Conservation (phyloP, 2,113 vertebrate genomes). For the Pteronura brasiliensis region DNA sequence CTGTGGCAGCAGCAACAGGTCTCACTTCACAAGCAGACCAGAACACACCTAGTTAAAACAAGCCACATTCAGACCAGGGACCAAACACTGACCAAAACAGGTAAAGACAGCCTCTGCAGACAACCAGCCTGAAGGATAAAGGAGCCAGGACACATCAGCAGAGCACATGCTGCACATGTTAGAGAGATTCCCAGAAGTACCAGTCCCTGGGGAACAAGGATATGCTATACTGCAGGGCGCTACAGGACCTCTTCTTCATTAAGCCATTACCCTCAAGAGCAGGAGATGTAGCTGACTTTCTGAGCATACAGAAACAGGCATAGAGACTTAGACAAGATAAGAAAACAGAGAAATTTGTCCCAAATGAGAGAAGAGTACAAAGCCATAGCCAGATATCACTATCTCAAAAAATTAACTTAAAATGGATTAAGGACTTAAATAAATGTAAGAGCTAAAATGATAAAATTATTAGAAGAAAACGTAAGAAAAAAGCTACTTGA, state of each 20-base stretch:
- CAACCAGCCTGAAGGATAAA: background rate
- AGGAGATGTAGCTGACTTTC: background rate
- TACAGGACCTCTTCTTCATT: background rate
- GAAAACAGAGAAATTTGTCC: background rate
- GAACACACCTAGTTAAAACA: background rate
- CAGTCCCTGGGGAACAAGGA: background rate
- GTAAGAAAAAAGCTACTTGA: background rate
- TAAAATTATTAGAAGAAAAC: background rate
- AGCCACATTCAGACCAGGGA: background rate
- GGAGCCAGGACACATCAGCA: background rate
- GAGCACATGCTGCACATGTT: background rate
- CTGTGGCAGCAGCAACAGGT: background rate
- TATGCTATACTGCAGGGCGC: background rate
- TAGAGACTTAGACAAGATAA: background rate
- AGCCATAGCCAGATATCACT: too few relatives aligned
- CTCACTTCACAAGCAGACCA: background rate
- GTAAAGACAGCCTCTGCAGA: background rate
- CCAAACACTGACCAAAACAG: background rate
- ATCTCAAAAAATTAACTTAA: background rate
- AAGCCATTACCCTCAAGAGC: background rate
- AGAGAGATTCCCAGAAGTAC: background rate
- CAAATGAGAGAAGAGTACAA: background rate
- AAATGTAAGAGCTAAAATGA: background rate
- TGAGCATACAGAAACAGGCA: background rate
- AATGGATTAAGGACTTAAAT: background rate